phyloP scores from a whole-genome alignment of 2,797 vertebrate genomes.

The Platalea minor region DNA sequence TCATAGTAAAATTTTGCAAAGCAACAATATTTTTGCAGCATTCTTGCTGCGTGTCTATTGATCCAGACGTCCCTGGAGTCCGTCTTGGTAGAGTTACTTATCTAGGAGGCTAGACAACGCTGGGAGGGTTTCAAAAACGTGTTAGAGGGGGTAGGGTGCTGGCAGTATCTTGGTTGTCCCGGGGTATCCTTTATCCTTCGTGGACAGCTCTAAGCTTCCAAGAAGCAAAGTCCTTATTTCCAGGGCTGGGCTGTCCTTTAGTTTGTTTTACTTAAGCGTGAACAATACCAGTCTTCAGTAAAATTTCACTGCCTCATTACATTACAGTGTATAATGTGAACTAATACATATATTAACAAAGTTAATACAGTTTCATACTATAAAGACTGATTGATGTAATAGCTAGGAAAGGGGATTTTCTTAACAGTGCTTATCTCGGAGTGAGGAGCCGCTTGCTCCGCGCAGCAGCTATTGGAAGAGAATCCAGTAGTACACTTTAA shows the following conservation, averaged over 20 bases:
- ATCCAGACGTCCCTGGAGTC: background rate
- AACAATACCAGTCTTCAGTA: background rate
- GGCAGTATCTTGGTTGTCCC: background rate
- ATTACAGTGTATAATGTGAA: background rate
- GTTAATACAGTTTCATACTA: background rate
- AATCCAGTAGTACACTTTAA: background rate
- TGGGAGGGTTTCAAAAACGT: background rate
- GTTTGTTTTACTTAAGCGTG: background rate
- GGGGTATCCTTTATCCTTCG: background rate
- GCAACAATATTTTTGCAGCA: background rate
- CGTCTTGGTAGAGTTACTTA: background rate
- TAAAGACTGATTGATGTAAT: background rate
- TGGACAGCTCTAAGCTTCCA: background rate
- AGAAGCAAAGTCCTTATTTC: background rate
- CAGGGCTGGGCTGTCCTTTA: background rate
- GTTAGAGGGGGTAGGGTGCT: background rate
- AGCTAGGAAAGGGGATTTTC: background rate
- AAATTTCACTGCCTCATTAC: background rate
- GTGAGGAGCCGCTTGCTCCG: background rate
- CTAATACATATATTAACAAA: background rate
- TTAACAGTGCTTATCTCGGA: background rate
- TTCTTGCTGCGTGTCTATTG: background rate
- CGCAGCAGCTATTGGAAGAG: background rate
- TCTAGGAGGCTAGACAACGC: fast-evolving
- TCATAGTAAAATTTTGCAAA: background rate